These are phyloP conservation scores for Strigops habroptila DNA, from an alignment of 2,113 vertebrate species.

Conservation along the genomic window DNA sequence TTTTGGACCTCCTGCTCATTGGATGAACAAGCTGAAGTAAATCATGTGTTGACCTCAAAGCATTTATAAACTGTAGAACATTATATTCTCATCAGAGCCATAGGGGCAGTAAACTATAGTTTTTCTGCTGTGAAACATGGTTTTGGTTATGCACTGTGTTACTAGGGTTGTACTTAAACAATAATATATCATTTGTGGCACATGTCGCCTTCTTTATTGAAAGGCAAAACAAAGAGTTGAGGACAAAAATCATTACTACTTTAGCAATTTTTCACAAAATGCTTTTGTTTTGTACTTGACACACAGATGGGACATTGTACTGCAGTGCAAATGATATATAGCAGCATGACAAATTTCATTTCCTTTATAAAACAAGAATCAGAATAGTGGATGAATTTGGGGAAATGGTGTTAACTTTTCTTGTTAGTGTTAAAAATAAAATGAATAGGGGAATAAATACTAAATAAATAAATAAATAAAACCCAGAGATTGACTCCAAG, in stretches of 20 bases:
- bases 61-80: constrained; percentile 92
- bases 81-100: constrained; percentile 95
- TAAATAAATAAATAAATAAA: neutral
- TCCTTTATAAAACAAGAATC: constrained; percentile 80
- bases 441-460: neutral
- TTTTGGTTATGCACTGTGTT: constrained; percentile 92
- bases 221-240: constrained; percentile 99
- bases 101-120: constrained; percentile 90
- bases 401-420: constrained; percentile 55
- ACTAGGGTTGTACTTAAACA: constrained; percentile 82
- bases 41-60: constrained; percentile 95
- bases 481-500: rapidly evolving
- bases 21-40: constrained; percentile 89
- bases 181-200: constrained; percentile 91
- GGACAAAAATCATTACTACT: constrained; percentile 97
- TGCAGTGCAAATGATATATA: constrained; percentile 88
- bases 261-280: constrained; percentile 97
- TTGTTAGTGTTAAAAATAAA: constrained; percentile 18
- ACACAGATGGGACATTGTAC: constrained; percentile 81
- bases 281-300: constrained; percentile 90
- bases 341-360: constrained; percentile 88
- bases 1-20: constrained; percentile 84
- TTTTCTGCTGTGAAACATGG: constrained; percentile 92
- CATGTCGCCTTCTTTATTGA: constrained; percentile 97
- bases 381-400: constrained; percentile 73